Evolutionary conservation across 2,888 invertebrate genomes (phyloP), one percentile per base, ranked within the genome.

Genomic region (Metalampra italica): DNA sequence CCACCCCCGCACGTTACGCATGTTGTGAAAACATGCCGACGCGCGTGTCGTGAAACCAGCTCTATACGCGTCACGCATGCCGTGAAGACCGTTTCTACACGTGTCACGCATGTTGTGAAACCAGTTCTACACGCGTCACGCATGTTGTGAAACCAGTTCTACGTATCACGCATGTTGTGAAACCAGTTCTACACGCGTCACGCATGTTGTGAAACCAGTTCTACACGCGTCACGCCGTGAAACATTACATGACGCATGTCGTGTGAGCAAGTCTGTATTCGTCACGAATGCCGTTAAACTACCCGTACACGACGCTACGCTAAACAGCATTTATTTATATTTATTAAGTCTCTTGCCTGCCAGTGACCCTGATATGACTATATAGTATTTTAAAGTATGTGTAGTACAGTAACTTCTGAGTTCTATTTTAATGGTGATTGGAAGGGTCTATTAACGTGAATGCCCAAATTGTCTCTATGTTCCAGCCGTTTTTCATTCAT

Each of bases 81-180:
- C 49, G 73, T 81, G 12, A 78, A 75, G 5, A 2, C n/a, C n/a
- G n/a, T n/a, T 2, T 22, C 22, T 22, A 5, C 5, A 22, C 22
- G 22, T 37, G 71, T 82, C 52, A 87, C 87, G 13, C 89, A 89
- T 34, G 72, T 78, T 49, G 73, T 81, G 12, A 78, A 75, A 56
- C 22, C 5, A 22, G 3, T 5, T 5, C 5, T n/a, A 32, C 2
- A 32, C 32, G 9, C 32, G 36, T n/a, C 7, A 36, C 11, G 36
- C n/a, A n/a, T n/a, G 72, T 78, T 49, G 73, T 81, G 12, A 78
- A 75, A 56, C 51, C 50, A 30, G 38, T 5, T 22, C 2, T 5
- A 22, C 22, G 5, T 5, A 5, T 22, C 22, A 22, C 22, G 22
- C 22, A 22, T 22, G 22, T 22, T 5, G 22, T 22, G 22, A 22